phyloP scores from a whole-genome alignment of 2,113 vertebrate species.

The Otolemur garnettii region DNA sequence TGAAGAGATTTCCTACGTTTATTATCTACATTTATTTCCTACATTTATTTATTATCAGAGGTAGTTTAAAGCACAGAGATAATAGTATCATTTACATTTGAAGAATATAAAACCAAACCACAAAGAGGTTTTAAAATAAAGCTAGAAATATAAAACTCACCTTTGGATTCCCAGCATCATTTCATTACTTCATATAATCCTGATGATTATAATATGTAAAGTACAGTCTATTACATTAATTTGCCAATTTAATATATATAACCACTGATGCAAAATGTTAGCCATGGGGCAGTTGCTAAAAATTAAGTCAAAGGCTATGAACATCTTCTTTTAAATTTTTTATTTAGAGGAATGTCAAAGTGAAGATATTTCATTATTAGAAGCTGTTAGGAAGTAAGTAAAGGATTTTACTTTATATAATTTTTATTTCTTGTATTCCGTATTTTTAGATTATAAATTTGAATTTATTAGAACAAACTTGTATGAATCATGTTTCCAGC shows the following conservation, averaged over 20 bases:
- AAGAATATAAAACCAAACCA: not conserved
- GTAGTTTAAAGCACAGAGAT: not conserved
- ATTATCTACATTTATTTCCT: not conserved
- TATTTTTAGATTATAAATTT: constrained; percentile 70
- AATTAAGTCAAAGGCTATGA: constrained; percentile 55
- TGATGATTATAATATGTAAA: not conserved
- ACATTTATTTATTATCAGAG: not conserved
- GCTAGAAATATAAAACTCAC: not conserved
- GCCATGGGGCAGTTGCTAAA: constrained; percentile 67
- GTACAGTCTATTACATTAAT: constrained; percentile 60
- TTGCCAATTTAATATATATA: constrained; percentile 7
- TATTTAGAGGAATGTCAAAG: constrained; percentile 78
- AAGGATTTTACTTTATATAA: constrained; percentile 53
- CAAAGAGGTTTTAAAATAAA: not conserved
- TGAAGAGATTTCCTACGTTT: not conserved
- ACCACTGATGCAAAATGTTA: constrained; percentile 56
- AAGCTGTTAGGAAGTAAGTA: constrained; percentile 76
- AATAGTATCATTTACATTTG: not conserved
- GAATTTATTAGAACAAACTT: constrained; percentile 72
- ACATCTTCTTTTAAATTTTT: constrained; percentile 75
- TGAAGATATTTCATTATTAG: constrained; percentile 81
- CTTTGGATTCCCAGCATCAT: not conserved
- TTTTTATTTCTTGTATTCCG: not conserved
- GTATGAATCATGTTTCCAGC: not conserved
- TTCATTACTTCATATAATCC: not conserved